Base-by-base conservation (phyloP, 2,888 invertebrate species). In the Gymnocheta viridis region DNA sequence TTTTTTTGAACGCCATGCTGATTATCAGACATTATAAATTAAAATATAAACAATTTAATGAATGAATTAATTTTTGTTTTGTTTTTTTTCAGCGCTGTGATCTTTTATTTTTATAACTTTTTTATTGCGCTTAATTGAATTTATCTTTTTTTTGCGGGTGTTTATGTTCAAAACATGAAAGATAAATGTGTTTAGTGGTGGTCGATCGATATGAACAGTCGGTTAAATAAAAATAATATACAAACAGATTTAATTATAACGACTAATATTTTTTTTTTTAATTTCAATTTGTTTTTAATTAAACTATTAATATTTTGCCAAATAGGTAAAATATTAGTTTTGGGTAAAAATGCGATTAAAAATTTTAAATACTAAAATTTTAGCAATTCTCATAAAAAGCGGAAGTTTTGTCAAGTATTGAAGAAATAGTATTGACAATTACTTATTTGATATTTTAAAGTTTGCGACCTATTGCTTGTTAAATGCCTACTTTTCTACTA, bases 41-140 rank as follows among this genome's bases (percentile, higher is more conserved):
- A 54, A 74, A 74, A 60, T 74, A 35, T 38, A 66, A 73, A 47
- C 17, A 51, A 56, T 49, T 70, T 27, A 58, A 70, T 76, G 69
- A 77, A 54, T 64, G 62, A 82, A 82, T 64, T 76, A 69, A 64
- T 69, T 76, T 70, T 62, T 49, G 27, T 29, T 44, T 47, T 32
- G 14, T 60, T 17, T 27, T n/a, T 66, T 24, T 38, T 5, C 7
- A n/a, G 32, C 27, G 27, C 10, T 6, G 6, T 35, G 49, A 51
- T 29, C 17, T 47, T 27, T 54, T 56, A 17, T 70, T 54, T 41
- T 54, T 54, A 24, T 38, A 12, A 38, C 17, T 54, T 69, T 9
- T 62, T 47, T 27, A 64, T 64, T 29, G 27, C 64, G 10, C 14
- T 47, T 47, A 70, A 62, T 73, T 73, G 49, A 35, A 27, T 49